Conservation (phyloP, 2,888 invertebrate genomes). For the Carcina quercana region DNA sequence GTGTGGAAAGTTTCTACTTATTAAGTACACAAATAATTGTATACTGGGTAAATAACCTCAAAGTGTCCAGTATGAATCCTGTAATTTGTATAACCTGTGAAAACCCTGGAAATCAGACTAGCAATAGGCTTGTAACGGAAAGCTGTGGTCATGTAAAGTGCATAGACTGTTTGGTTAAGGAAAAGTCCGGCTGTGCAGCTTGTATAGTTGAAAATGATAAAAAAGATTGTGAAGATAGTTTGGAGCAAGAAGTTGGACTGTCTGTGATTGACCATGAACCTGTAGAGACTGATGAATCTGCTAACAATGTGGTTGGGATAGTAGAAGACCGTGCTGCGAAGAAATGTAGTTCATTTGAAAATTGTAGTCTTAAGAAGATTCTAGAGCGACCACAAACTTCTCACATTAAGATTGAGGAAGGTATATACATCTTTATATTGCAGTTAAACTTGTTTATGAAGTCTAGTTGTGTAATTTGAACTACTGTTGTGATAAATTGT, state of each 20-base stretch:
- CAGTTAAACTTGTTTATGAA: no score
- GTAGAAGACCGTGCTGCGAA: no score
- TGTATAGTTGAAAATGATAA: slow-evolving; percentile 43
- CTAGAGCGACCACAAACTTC: slow-evolving; percentile 46
- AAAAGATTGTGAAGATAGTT: slow-evolving; percentile 16
- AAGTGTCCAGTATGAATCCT: slow-evolving; percentile 47
- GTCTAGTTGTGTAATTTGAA: no score
- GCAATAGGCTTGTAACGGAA: slow-evolving; percentile 80
- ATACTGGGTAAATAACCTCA: slow-evolving; percentile 19
- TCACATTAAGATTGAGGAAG: slow-evolving; percentile 52
- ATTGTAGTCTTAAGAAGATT: no score
- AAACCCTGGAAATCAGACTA: slow-evolving; percentile 66
- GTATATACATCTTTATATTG: slow-evolving; percentile 22
- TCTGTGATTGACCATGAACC: slow-evolving; percentile 19
- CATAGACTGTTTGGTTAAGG: slow-evolving; percentile 79
- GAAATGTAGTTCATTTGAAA: no score
- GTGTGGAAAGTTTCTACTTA: no score
- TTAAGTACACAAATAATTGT: no score
- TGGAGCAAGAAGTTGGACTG: slow-evolving; percentile 16
- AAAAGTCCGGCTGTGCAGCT: slow-evolving; percentile 77
- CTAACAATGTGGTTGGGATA: no score
- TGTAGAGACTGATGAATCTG: slow-evolving; percentile 18
- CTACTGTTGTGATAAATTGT: no score
- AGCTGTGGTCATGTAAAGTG: slow-evolving; percentile 85
- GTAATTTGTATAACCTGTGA: slow-evolving; percentile 77